Conservation (phyloP, 2,888 invertebrate species). For the Ennomos quercinarius region DNA sequence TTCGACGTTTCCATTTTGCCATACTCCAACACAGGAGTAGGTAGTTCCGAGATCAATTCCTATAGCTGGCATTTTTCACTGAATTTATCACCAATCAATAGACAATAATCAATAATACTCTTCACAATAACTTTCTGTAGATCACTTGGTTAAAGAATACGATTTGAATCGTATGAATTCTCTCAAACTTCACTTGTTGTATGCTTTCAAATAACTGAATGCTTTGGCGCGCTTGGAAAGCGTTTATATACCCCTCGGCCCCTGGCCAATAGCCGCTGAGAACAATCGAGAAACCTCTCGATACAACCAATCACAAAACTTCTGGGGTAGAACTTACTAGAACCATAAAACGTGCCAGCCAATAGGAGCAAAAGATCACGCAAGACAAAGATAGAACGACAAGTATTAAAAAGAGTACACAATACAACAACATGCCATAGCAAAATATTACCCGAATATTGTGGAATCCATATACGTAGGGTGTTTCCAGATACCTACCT, state of each 20-base stretch:
- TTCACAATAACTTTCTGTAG: constrained; percentile 20
- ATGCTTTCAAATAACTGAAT: constrained; percentile 69
- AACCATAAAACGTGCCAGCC: constrained; percentile 44
- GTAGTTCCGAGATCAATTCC: constrained; percentile 92
- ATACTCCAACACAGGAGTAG: constrained; percentile 94
- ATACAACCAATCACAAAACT: constrained; percentile 54
- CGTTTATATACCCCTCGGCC: constrained; percentile 54
- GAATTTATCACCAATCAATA: constrained; percentile 15
- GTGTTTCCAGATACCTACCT: too few relatives aligned
- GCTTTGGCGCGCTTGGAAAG: constrained; percentile 59
- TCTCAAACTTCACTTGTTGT: constrained; percentile 51
- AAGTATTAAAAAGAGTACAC: constrained; percentile 38
- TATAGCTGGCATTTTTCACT: constrained; percentile 69
- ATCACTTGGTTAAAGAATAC: constrained; percentile 38
- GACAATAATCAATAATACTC: background rate
- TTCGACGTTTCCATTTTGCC: constrained; percentile 92
- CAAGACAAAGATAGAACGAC: constrained; percentile 42
- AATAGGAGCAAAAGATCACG: constrained; percentile 43
- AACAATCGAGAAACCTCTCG: constrained; percentile 57
- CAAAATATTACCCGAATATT: constrained; percentile 37
- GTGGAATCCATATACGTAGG: constrained; percentile 9
- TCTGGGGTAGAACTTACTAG: constrained; percentile 54
- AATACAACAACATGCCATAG: constrained; percentile 39
- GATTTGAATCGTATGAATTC: constrained; percentile 47
- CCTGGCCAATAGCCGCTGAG: constrained; percentile 57